Percentiles rank a stretch among this genome's conserved stretches.
Conservation (phyloP, 2,888 invertebrate genomes). For the Eupithecia subumbrata region DNA sequence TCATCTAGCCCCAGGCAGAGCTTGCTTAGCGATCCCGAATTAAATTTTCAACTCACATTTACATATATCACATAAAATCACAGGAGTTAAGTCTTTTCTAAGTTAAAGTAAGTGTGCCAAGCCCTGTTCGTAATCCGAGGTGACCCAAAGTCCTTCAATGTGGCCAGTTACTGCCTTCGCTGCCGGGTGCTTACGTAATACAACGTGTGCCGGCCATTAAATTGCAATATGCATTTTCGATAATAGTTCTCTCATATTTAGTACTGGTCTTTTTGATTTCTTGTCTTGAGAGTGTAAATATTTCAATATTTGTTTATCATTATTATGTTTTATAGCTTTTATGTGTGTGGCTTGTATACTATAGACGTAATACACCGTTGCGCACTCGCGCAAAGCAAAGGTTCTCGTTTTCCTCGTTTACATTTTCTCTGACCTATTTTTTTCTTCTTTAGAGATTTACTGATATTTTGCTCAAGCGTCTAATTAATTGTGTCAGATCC, state of each 20-base stretch:
- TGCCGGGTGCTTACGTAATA: conserved; percentile 29
- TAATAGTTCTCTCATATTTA: neutral
- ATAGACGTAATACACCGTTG: neutral
- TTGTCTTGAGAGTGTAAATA: neutral
- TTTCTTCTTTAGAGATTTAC: neutral
- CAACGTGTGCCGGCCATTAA: conserved; percentile 25
- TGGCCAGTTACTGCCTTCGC: conserved; percentile 21
- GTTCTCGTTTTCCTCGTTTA: neutral
- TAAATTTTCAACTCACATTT: neutral
- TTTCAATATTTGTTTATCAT: neutral
- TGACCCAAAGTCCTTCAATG: conserved; percentile 34
- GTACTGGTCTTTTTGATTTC: neutral
- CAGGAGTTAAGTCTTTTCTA: neutral
- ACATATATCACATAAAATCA: too few species aligned
- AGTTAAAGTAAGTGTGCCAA: neutral
- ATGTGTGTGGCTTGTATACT: neutral
- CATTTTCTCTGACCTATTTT: neutral
- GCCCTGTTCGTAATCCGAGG: conserved; percentile 14
- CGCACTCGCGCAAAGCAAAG: neutral
- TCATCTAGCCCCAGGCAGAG: neutral
- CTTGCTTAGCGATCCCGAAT: neutral
- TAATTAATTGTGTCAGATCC: neutral
- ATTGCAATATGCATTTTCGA: conserved; percentile 26
- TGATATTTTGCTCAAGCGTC: neutral
- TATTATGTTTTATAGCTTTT: neutral